Evolutionary conservation across 2,888 invertebrate genomes (phyloP).

Genomic region (Marronus borbonicus): DNA sequence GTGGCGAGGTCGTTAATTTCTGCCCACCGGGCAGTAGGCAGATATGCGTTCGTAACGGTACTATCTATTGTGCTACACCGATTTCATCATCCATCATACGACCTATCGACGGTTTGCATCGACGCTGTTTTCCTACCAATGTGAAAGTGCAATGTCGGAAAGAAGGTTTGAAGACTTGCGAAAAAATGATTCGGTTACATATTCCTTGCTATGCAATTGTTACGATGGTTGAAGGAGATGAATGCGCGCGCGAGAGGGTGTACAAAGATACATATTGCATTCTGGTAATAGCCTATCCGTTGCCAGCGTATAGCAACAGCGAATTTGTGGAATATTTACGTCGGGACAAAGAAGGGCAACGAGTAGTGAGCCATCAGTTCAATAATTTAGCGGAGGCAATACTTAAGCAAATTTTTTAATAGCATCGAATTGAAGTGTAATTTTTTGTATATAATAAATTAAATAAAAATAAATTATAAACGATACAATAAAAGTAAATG

Average conservation of each 20-base stretch:
- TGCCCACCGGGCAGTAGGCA: slow-evolving; percentile 7
- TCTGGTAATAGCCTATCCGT: neutral
- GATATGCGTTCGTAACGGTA: slow-evolving; percentile 21
- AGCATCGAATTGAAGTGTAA: too few species aligned
- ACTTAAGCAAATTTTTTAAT: slow-evolving; percentile 24
- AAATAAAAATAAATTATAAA: too few species aligned
- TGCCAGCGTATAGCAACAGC: slow-evolving; percentile 7
- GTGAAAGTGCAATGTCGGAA: slow-evolving; percentile 13
- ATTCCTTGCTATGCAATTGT: slow-evolving; percentile 27
- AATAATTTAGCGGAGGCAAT: slow-evolving; percentile 15
- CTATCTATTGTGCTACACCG: slow-evolving; percentile 8
- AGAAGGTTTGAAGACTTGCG: neutral
- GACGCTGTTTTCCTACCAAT: neutral
- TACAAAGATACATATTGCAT: slow-evolving; percentile 16
- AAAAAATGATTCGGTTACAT: slow-evolving; percentile 22
- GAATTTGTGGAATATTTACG: slow-evolving; percentile 18
- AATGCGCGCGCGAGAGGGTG: neutral
- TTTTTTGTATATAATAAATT: too few species aligned
- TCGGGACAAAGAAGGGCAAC: neutral
- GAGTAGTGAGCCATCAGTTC: slow-evolving; percentile 5
- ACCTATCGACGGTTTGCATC: neutral
- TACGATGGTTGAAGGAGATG: slow-evolving; percentile 33
- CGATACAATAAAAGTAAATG: too few species aligned
- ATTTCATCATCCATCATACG: neutral
- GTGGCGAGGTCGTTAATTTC: neutral